These are phyloP conservation scores for Drosophila pachea DNA, from an alignment of 1,140 invertebrate species.

Conservation along the genomic window DNA sequence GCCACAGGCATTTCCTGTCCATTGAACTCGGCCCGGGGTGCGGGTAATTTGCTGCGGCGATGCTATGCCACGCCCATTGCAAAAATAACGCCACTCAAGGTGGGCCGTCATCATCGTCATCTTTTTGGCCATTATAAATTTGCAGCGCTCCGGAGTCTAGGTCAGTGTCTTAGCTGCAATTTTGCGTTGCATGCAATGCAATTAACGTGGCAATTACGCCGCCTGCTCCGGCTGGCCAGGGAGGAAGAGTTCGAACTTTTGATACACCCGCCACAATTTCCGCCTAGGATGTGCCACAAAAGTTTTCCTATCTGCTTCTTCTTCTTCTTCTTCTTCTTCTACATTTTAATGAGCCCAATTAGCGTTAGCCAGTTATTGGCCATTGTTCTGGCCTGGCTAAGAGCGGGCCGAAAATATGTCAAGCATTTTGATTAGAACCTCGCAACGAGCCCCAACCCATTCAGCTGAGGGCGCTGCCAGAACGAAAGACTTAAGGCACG, in stretches of 20 bases:
- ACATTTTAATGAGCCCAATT: slow-evolving; percentile 72
- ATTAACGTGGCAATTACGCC: slow-evolving; percentile 67
- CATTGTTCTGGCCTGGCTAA: slow-evolving; percentile 56
- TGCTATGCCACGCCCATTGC: slow-evolving; percentile 19
- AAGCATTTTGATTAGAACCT: slow-evolving; percentile 49
- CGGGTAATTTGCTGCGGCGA: slow-evolving; percentile 26
- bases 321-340: slow-evolving; percentile 8
- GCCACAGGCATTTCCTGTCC: slow-evolving; percentile 31
- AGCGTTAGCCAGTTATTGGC: slow-evolving; percentile 65
- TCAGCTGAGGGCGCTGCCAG: slow-evolving; percentile 3
- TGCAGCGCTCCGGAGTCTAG: slow-evolving; percentile 63
- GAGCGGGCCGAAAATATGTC: slow-evolving; percentile 46
- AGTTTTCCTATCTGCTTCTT: slow-evolving; percentile 37
- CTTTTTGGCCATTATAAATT: slow-evolving; percentile 55
- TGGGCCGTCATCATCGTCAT: not conserved
- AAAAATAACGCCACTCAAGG: not conserved
- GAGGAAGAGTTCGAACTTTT: slow-evolving; percentile 29
- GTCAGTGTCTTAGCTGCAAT: slow-evolving; percentile 76
- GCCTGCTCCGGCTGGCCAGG: slow-evolving; percentile 6
- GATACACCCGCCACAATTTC: slow-evolving; percentile 60
- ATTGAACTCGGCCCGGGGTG: slow-evolving; percentile 26
- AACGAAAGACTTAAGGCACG: slow-evolving; percentile 51
- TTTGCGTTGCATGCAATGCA: slow-evolving; percentile 46
- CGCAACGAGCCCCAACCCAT: too few relatives aligned
- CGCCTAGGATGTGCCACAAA: slow-evolving; percentile 68